Percentiles rank a stretch among this genome's conserved stretches.
Evolutionary conservation across 2,888 invertebrate genomes (phyloP).

Genomic region (Tuberolachnus salignus): DNA sequence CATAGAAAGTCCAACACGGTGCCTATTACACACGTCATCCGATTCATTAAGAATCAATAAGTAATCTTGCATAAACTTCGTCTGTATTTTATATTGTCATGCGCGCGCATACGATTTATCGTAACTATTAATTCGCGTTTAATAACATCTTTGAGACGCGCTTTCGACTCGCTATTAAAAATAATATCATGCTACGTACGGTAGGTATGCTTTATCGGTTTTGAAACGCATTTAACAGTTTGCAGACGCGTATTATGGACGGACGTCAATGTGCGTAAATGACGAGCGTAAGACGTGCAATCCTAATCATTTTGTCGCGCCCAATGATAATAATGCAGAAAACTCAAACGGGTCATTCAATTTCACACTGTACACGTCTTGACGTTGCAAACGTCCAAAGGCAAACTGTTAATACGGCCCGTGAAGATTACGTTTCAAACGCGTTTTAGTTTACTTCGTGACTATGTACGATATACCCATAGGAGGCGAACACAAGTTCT

Average conservation of each 20-base stretch:
- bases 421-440: background rate
- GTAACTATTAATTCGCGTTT: background rate
- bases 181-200: background rate
- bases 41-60: no score
- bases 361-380: conserved; percentile 20
- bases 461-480: no score
- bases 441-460: background rate
- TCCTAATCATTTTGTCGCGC: conserved; percentile 27
- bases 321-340: background rate
- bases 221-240: background rate
- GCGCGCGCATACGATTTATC: conserved; percentile 13
- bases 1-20: no score
- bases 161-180: background rate
- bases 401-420: background rate
- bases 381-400: background rate
- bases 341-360: conserved; percentile 1
- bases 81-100: no score
- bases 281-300: conserved; percentile 18
- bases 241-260: conserved; percentile 1
- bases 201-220: background rate
- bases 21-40: no score
- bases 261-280: conserved; percentile 8
- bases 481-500: no score
- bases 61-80: no score
- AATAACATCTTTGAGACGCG: background rate